Evolutionary conservation across 2,797 vertebrate species (phyloP), one percentile per base, ranked within the genome.

Genomic region (Pseudochaenichthys georgianus): DNA sequence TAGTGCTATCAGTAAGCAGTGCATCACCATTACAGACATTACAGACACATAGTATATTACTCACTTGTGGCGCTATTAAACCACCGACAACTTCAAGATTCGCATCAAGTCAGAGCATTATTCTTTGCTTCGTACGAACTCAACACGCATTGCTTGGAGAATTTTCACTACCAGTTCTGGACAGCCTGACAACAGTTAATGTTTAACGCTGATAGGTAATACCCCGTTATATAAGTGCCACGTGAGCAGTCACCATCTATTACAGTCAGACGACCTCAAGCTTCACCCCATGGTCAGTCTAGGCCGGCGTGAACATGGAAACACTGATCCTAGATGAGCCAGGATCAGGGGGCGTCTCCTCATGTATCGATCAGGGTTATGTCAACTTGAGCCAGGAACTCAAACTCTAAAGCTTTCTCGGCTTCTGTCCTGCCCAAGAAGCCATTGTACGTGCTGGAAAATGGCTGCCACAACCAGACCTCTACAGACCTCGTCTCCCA

Each of bases 381-480:
- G 69, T 76, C 89, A 91, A 82, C 75, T 66, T 81, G 45, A 84
- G 65, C 31, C 71, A 3, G 7, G 58, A 75, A 72, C 63, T 42
- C 28, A 28, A 80, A 71, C 69, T 71, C 47, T 42, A 71, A 75
- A 84, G 64, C 38, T 12, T 28, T 79, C 50, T 75, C 31, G 23
- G 72, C 73, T 73, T 74, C 71, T 41, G 60, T 86, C 73, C 77
- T 61, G 62, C 63, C 69, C 17, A 4, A 72, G 70, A 71, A 68
- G 50, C 41, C 13, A 82, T 80, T 62, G 65, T 64, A 65, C 55
- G 28, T 70, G 81, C 55, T 81, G 86, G 81, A 89, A 93, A 91
- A 93, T 94, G 92, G 87, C 88, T 80, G 88, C 86, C 89, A 66
- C 55, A 88, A 80, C 86, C 84, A 83, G 88, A 90, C 82, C 90